phyloP scores from a whole-genome alignment of 2,888 invertebrate genomes.

The Timema podura region DNA sequence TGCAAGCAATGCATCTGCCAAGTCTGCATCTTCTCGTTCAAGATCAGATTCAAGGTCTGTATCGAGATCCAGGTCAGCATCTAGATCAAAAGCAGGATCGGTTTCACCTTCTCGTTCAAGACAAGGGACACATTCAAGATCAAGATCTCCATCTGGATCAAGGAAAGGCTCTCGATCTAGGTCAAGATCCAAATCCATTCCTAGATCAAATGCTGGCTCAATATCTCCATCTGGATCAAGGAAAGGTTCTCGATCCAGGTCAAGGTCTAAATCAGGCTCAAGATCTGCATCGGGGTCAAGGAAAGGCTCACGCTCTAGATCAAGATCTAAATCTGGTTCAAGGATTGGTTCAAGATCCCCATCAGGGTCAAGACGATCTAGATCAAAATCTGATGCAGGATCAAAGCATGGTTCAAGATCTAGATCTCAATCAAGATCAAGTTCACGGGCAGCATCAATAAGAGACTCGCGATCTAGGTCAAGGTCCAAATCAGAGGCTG shows the following conservation, averaged over 20 bases:
- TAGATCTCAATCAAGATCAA: conserved; percentile 32
- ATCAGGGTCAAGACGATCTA: conserved; percentile 34
- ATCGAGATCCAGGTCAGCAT: neutral
- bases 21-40: conserved; percentile 9
- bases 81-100: conserved; percentile 13
- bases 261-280: conserved; percentile 34
- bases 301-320: conserved; percentile 33
- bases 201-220: conserved; percentile 31
- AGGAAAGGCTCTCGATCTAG: conserved; percentile 35
- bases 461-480: conserved; percentile 38
- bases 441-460: conserved; percentile 31
- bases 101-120: conserved; percentile 28
- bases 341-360: conserved; percentile 35
- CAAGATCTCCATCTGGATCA: conserved; percentile 37
- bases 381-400: conserved; percentile 35
- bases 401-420: conserved; percentile 33
- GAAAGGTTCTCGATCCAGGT: conserved; percentile 31
- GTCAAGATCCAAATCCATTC: conserved; percentile 33
- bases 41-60: neutral
- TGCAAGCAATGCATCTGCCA: too few species aligned
- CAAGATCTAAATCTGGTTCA: conserved; percentile 35
- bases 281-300: conserved; percentile 33
- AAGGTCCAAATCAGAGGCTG: conserved; percentile 40
- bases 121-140: conserved; percentile 35
- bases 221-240: conserved; percentile 34